phyloP scores from a whole-genome alignment of 1,140 invertebrate species.

The Glomeris maerens region DNA sequence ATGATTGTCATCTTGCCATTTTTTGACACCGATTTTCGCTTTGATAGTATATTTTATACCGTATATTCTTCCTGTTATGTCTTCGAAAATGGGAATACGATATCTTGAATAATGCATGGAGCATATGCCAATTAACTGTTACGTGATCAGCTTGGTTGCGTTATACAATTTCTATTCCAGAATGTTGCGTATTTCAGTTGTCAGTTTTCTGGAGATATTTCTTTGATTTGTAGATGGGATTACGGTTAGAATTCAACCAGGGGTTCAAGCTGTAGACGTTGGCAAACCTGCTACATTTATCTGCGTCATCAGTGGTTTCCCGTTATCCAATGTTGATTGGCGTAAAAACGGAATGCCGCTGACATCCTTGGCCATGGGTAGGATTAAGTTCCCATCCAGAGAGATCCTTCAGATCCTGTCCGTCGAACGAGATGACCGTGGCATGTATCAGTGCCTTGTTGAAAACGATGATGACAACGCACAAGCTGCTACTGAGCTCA shows the following conservation, averaged over 20 bases:
- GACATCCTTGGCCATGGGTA: background rate
- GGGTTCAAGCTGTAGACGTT: conserved; percentile 38
- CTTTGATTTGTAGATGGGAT: no score
- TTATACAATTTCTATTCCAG: no score
- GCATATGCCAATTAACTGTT: no score
- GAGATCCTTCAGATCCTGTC: conserved; percentile 51
- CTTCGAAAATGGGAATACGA: no score
- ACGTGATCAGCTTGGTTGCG: no score
- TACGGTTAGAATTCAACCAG: conserved; percentile 56
- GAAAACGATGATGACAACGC: conserved; percentile 70
- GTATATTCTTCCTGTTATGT: no score
- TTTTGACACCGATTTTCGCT: no score
- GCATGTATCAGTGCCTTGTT: conserved; percentile 81
- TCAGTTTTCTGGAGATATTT: no score
- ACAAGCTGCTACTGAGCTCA: conserved; percentile 62
- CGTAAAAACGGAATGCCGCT: conserved; percentile 52
- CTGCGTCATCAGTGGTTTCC: conserved; percentile 27
- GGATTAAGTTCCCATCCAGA: conserved; percentile 10
- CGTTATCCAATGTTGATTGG: conserved; percentile 60
- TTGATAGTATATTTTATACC: no score
- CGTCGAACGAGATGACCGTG: conserved; percentile 58
- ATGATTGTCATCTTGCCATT: no score
- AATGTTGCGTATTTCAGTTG: no score
- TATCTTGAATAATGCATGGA: no score
- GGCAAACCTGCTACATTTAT: conserved; percentile 26